Evolutionary conservation across 2,888 invertebrate genomes (phyloP).

Genomic region (Onchidella celtica): DNA sequence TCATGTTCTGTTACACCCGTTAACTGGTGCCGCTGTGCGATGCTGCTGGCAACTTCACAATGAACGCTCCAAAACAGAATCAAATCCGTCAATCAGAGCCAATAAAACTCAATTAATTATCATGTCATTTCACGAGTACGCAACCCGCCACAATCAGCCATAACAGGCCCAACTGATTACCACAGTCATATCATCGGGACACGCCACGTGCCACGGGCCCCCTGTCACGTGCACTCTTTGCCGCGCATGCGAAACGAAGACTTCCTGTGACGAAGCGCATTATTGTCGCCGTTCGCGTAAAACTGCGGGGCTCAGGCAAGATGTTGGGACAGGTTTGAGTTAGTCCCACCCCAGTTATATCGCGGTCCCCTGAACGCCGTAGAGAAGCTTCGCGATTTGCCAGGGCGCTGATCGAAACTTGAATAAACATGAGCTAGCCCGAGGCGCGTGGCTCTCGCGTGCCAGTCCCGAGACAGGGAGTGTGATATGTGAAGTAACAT

Average conservation of each 20-base stretch:
- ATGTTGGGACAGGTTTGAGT: conserved; percentile 1
- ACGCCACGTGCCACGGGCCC: conserved; percentile 22
- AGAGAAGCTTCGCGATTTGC: no score
- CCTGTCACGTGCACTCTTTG: conserved; percentile 17
- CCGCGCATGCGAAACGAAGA: not conserved
- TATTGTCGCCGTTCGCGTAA: no score
- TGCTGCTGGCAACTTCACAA: not conserved
- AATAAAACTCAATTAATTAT: conserved; percentile 24
- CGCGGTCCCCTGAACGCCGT: no score
- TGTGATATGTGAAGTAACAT: no score
- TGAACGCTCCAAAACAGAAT: not conserved
- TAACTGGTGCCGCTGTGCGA: not conserved
- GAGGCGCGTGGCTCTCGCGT: conserved; percentile 7
- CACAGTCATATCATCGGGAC: conserved; percentile 5
- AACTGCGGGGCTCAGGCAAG: no score
- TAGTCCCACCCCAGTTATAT: conserved; percentile 13
- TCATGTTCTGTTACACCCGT: no score
- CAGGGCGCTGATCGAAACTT: not conserved
- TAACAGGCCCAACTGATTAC: conserved; percentile 10
- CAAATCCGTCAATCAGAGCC: conserved; percentile 11
- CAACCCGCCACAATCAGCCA: not conserved
- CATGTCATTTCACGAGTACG: not conserved
- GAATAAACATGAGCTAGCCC: conserved; percentile 21
- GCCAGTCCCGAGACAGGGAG: no score
- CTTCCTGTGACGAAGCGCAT: not conserved